These are phyloP conservation scores for Dendroctonus ponderosae DNA, from an alignment of 1,140 invertebrate genomes.

Conservation along the genomic window DNA sequence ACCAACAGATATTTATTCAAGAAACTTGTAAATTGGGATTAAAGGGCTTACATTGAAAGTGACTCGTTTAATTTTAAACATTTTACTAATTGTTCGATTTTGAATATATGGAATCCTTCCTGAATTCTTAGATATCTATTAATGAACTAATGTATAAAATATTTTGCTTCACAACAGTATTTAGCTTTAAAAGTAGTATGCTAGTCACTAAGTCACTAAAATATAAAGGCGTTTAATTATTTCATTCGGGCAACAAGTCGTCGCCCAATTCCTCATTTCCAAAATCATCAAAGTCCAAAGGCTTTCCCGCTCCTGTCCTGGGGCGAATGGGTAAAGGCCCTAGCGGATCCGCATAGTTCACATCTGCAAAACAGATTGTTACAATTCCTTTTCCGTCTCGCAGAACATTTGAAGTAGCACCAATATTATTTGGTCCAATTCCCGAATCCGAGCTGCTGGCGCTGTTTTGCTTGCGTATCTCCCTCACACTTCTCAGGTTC, in stretches of 20 bases:
- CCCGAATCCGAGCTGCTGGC: slow-evolving; percentile 48
- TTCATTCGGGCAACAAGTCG: slow-evolving; percentile 75
- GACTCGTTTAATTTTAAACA: too few species aligned
- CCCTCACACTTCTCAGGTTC: slow-evolving; percentile 38
- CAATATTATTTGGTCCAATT: slow-evolving; percentile 40
- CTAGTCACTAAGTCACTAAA: too few species aligned
- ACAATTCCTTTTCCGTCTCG: not conserved
- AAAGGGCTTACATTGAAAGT: too few species aligned
- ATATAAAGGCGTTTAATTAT: not conserved
- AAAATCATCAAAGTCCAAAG: slow-evolving; percentile 72
- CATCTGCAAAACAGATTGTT: slow-evolving; percentile 53
- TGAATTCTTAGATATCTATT: too few species aligned
- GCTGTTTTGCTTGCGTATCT: slow-evolving; percentile 42
- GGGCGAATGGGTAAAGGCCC: slow-evolving; percentile 73
- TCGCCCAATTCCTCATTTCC: slow-evolving; percentile 78
- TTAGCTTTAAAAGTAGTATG: too few species aligned
- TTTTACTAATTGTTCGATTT: too few species aligned
- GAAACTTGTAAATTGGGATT: too few species aligned
- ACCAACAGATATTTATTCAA: too few species aligned
- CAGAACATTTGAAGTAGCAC: slow-evolving; percentile 2
- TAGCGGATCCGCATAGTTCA: slow-evolving; percentile 70
- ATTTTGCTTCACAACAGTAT: too few species aligned
- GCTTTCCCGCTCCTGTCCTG: slow-evolving; percentile 68
- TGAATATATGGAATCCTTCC: not conserved
- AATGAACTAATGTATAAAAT: too few species aligned